These are phyloP conservation scores for Rutpela maculata DNA, from an alignment of 2,888 invertebrate species.

Conservation along the genomic window DNA sequence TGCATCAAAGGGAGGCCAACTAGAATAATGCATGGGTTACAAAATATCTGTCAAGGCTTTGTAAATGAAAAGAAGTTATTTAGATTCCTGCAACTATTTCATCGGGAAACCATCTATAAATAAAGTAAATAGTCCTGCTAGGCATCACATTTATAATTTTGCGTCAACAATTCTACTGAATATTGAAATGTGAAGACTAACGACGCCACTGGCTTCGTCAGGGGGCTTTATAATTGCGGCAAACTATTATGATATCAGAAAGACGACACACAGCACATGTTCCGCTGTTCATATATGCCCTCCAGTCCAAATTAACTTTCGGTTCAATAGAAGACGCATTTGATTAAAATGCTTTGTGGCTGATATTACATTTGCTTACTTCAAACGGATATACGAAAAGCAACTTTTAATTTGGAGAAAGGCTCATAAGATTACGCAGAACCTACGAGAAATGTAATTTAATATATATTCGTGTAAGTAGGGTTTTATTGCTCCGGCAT, in stretches of 20 bases:
- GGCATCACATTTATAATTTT: too few relatives aligned
- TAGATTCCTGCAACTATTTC: too few relatives aligned
- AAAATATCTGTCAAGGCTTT: too few relatives aligned
- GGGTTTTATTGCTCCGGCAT: background rate
- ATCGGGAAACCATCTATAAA: too few relatives aligned
- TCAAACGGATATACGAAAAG: constrained; percentile 48
- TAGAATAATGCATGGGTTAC: too few relatives aligned
- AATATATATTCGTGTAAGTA: constrained; percentile 18
- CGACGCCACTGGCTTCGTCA: background rate
- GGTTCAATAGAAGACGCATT: constrained; percentile 60
- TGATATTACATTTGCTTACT: constrained; percentile 56
- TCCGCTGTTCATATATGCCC: constrained; percentile 43
- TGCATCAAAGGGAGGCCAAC: too few relatives aligned
- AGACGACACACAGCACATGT: constrained; percentile 47
- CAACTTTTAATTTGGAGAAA: constrained; percentile 39
- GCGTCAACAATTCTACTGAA: too few relatives aligned
- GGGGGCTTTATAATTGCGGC: constrained; percentile 56
- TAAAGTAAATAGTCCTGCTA: too few relatives aligned
- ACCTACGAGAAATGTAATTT: constrained; percentile 24
- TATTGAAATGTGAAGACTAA: background rate
- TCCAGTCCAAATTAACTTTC: constrained; percentile 61
- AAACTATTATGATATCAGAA: constrained; percentile 52
- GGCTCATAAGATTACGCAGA: constrained; percentile 32
- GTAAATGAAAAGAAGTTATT: too few relatives aligned
- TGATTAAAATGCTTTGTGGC: constrained; percentile 63